Conservation (phyloP, 2,888 invertebrate species). For the Cyclophora punctaria region DNA sequence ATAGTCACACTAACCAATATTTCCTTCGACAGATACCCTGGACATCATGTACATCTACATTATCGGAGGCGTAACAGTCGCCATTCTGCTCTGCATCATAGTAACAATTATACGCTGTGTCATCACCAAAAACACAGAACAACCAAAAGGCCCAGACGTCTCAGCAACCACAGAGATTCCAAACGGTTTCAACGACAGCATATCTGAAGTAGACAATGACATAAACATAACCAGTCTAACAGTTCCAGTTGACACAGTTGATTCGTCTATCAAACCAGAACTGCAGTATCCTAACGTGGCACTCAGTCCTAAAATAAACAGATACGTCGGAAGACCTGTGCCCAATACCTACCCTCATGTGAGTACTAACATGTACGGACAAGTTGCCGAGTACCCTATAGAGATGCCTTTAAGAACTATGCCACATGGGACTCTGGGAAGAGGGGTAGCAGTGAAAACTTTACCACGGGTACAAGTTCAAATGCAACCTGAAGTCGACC, state of each 20-base stretch:
- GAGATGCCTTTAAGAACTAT: slow-evolving; percentile 70
- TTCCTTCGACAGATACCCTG: slow-evolving; percentile 77
- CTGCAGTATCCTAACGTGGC: slow-evolving; percentile 64
- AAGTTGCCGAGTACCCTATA: slow-evolving; percentile 70
- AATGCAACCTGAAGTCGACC: slow-evolving; percentile 68
- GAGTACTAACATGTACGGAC: slow-evolving; percentile 70
- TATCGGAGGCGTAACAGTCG: slow-evolving; percentile 83
- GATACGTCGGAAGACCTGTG: slow-evolving; percentile 65
- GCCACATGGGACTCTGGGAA: slow-evolving; percentile 65
- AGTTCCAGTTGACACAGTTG: slow-evolving; percentile 75
- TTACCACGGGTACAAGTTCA: slow-evolving; percentile 63
- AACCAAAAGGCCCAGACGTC: slow-evolving; percentile 80
- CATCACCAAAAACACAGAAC: slow-evolving; percentile 78
- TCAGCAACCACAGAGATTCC: slow-evolving; percentile 85
- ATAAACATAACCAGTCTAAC: slow-evolving; percentile 82
- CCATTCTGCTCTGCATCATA: slow-evolving; percentile 81
- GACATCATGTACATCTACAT: slow-evolving; percentile 89
- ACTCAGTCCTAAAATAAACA: slow-evolving; percentile 65
- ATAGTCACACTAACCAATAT: neutral
- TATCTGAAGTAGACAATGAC: slow-evolving; percentile 88
- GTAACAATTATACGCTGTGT: slow-evolving; percentile 82
- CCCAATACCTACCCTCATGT: slow-evolving; percentile 69
- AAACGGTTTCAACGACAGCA: slow-evolving; percentile 89
- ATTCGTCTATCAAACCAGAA: slow-evolving; percentile 60
- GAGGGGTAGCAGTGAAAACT: slow-evolving; percentile 65